Base-by-base conservation (phyloP, 1,140 invertebrate genomes). In the Tetramorium simillimum region DNA sequence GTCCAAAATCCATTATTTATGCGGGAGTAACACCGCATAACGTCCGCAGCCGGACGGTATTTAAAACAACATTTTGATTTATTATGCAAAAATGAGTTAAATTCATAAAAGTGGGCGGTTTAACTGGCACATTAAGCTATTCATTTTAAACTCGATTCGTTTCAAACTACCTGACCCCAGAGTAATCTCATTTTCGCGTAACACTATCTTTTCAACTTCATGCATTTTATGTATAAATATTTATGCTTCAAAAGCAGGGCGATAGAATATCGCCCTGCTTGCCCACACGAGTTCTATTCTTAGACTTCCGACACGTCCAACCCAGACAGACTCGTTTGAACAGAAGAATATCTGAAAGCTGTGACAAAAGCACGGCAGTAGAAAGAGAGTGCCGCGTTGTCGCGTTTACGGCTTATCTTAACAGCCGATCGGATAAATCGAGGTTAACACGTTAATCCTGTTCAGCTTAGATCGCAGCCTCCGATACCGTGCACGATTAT, bases 381-480 rank as follows among this genome's bases (percentile, higher is more conserved):
- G 53, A 69, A 69, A 46, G 40, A 69, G 43, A 49, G 40, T 67
- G 33, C n/a, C 33, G 28, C 33, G 28, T 49, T 49, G 53, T 73
- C 40, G n/a, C 80, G 33, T 73, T 33, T 73, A 73, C 40, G 24
- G 24, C 4, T 49, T 73, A 84, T 84, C 69, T 73, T 49, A 75
- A 84, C 58, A 24, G 69, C 24, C 69, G 80, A 73, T 84, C 80
- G 53, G 43, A 84, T 84, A 84, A 84, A 84, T 75, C 40, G 69
- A 16, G 80, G 69, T 84, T 73, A 73, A 82, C 53, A 46, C 53
- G 53, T 82, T 82, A 84, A 84, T 75, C 40, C 43, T 49, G 28
- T 60, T 60, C 53, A 60, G 53, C 80, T 82, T 60, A 73, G 53
- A 82, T 82, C 53, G 12, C 53, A 75, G 56, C n/a, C 69, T 60